Conservation (phyloP, 2,888 invertebrate species). For the Ichneumoninae sp. region DNA sequence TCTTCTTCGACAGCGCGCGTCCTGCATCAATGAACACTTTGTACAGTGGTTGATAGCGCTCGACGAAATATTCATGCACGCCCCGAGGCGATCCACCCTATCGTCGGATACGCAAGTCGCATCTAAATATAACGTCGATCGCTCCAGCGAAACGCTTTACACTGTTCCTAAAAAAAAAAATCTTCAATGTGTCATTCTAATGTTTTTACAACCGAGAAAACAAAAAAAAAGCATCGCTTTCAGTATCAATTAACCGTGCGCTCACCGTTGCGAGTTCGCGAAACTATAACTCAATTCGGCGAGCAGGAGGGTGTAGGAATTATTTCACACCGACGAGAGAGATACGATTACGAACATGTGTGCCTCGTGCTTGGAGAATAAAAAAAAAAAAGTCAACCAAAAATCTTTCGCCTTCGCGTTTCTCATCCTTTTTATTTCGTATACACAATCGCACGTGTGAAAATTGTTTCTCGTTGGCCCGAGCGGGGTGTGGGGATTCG, state of each 20-base stretch:
- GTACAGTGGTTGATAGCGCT: background rate
- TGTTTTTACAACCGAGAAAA: background rate
- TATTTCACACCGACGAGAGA: constrained; percentile 42
- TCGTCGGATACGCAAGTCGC: constrained; percentile 1
- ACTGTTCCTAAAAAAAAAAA: background rate
- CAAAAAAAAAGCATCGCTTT: background rate
- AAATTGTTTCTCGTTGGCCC: constrained; percentile 67
- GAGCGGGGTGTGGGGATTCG: constrained; percentile 26
- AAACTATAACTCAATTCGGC: constrained; percentile 22
- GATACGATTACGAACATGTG: constrained; percentile 48
- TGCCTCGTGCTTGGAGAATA: constrained; percentile 23
- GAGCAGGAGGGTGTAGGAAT: constrained; percentile 8
- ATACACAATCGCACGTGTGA: constrained; percentile 73
- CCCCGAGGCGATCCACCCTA: background rate
- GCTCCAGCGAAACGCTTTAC: background rate
- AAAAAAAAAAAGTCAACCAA: background rate
- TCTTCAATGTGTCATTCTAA: background rate
- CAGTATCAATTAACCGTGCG: constrained; percentile 43
- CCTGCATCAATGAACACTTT: constrained; percentile 64
- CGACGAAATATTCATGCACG: constrained; percentile 38
- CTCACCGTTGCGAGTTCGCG: constrained; percentile 14
- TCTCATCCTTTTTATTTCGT: constrained; percentile 47
- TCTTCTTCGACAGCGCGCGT: constrained; percentile 64
- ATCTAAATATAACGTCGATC: background rate
- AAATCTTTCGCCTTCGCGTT: constrained; percentile 33